Base-by-base conservation (phyloP, 2,113 vertebrate species). In the Smithornis capensis region DNA sequence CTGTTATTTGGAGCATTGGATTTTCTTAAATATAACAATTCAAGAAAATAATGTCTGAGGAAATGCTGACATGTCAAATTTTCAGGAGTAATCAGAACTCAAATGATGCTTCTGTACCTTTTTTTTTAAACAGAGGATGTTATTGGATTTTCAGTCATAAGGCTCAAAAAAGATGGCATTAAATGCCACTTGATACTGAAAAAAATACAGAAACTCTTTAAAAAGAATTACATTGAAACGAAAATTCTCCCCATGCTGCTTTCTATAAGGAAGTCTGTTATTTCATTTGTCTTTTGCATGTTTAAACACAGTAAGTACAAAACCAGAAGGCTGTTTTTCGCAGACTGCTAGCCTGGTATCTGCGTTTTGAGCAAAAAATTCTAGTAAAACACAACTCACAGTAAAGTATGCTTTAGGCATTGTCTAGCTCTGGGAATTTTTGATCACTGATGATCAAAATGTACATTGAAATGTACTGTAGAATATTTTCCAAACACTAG, bases 11-110 rank as follows among this genome's bases (percentile, higher is more conserved):
- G 37, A 85, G 38, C 7, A 2, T 7, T 42, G 21, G 13, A 44
- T 94, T 87, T 94, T 65, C 67, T 86, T 91, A 93, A 85, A 91
- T 71, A 86, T 10, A 89, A 89, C 37, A 60, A 90, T 92, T 97
- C 94, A 60, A 88, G 42, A 90, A 89, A 85, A 65, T 37, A 71
- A 76, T 40, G 55, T 64, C 89, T 89, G 42, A 57, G 60, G 52
- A 94, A 77, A 89, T 37, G 19, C 69, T 65, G 73, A 82, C 40
- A 7, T 55, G 38, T 85, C 53, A 70, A 27, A 57, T 92, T 87
- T 92, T 88, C 64, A 73, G 47, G 53, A 52, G 52, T 57, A 93
- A 92, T 87, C 47, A 33, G 3, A 95, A 86, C 31, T 59, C 44
- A 82, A 89, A 87, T 79, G 52, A n/a, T 68, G 25, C 19, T 86